phyloP scores from a whole-genome alignment of 2,113 vertebrate genomes.

The Psammodynastes pulverulentus region DNA sequence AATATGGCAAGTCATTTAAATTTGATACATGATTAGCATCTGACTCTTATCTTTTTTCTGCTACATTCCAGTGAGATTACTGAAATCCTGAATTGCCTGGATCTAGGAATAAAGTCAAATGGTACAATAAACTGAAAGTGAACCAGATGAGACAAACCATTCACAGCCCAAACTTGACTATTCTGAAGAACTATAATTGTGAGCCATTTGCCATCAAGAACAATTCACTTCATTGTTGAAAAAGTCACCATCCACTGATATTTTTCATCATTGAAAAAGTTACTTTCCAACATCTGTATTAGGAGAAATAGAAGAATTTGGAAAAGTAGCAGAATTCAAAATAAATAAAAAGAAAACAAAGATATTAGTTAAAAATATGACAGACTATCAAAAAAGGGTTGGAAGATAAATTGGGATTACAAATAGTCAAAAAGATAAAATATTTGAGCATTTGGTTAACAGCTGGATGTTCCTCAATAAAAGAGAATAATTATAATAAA shows the following conservation, averaged over 20 bases:
- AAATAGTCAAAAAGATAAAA: too few species aligned
- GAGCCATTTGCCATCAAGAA: neutral
- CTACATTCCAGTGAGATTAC: neutral
- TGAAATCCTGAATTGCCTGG: neutral
- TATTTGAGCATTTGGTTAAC: too few species aligned
- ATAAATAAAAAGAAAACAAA: too few species aligned
- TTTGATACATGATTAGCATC: neutral
- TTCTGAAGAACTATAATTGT: neutral
- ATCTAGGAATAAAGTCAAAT: neutral
- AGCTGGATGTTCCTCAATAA: too few species aligned
- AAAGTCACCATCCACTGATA: neutral
- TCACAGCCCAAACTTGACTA: neutral
- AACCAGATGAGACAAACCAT: neutral
- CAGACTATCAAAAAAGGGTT: too few species aligned
- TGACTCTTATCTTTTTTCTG: neutral
- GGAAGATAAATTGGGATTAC: too few species aligned
- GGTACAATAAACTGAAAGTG: neutral
- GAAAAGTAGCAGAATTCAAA: too few species aligned
- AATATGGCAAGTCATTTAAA: neutral
- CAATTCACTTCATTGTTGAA: neutral
- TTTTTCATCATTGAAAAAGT: neutral
- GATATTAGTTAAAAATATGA: too few species aligned
- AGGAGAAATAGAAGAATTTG: too few species aligned
- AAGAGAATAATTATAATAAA: too few species aligned
- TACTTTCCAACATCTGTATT: too few species aligned